Base-by-base conservation (phyloP, 2,113 vertebrate species). In the Rhagologus leucostigma region DNA sequence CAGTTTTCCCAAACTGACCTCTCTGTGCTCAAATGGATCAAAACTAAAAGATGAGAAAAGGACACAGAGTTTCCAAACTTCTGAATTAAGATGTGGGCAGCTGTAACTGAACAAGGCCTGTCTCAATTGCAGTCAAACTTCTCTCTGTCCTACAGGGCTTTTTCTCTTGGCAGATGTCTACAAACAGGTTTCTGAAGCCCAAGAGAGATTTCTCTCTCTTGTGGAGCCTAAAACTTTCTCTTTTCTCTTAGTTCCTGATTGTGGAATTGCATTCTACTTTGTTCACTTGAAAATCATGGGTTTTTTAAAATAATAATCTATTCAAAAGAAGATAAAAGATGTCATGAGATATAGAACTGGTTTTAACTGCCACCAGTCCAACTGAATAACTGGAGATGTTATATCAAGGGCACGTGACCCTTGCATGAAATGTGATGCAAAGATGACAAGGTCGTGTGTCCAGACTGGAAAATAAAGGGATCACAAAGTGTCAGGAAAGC, bases 371-470 rank as follows among this genome's bases (percentile, higher is more conserved):
- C 23, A 27, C 4, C 20, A 39, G 9, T 33, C 52, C 42, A 53
- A 19, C 16, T 23, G 26, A 71, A 9, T 23, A 59, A 37, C 22
- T 37, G 23, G 33, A 50, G 27, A 5, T 33, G 11, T 17, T 0
- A 1, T 16, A 32, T 9, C 33, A 27, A 76, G 7, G 23, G 4
- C 24, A 27, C 0, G 0, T 17, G 18, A 21, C 3, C 46, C 42
- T 86, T 29, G 16, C 11, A 21, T n/a, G 46, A 70, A 80, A 84
- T 16, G 14, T 8, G 18, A 11, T 23, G 11, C 5, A 46, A 70
- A 78, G n/a, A 39, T 35, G 47, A 30, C 32, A 55, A 63, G 2
- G 4, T 3, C 5, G 2, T 33, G 5, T 39, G 33, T 32, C 44
- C 62, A 73, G 32, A 3, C 6, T 59, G n/a, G 8, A 47, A 77